Evolutionary conservation across 2,113 vertebrate genomes (phyloP), one percentile per base, ranked within the genome.

Genomic region (Lepus timidus): DNA sequence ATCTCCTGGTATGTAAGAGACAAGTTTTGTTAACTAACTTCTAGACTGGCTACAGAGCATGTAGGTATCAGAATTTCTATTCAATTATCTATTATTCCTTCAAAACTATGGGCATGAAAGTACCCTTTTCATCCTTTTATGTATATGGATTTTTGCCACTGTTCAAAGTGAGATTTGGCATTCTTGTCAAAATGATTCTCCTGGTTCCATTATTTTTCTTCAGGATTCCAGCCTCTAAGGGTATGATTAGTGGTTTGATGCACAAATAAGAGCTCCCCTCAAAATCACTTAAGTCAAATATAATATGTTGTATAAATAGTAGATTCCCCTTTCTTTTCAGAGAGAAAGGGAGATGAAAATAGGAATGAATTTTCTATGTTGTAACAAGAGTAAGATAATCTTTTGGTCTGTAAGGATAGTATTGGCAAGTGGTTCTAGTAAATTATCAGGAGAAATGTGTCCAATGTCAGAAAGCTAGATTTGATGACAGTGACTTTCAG

Each of bases 1-100:
- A 92, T 94, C 80, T 97, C 49, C 36, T 13, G 82, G 85, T 39
- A 95, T 86, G 80, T 8, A 76, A 95, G 83, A 94, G 67, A 36
- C 44, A 76, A 79, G 67, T 23, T 96, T 88, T 80, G 17, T 93
- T 94, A 74, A 12, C 31, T 67, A 55, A n/a, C 22, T 64, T 94
- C 84, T 94, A 79, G 20, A 74, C 92, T 90, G 79, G 11, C 6
- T 97, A 97, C 79, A 51, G 12, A 44, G 25, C 82, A 68, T 39
- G 14, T 71, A 88, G 27, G 67, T 4, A 49, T 78, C 79, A 95
- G 33, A 64, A 81, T 94, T 97, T 97, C 86, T 23, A 25, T 91
- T 96, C 52, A 88, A 12, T 90, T 90, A 90, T 4, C 29, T 87
- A 65, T 91, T 29, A 74, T 67, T 82, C 58, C 36, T 84, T 93